Base-by-base conservation (phyloP, 2,888 invertebrate species). In the Mycogona germanica region DNA sequence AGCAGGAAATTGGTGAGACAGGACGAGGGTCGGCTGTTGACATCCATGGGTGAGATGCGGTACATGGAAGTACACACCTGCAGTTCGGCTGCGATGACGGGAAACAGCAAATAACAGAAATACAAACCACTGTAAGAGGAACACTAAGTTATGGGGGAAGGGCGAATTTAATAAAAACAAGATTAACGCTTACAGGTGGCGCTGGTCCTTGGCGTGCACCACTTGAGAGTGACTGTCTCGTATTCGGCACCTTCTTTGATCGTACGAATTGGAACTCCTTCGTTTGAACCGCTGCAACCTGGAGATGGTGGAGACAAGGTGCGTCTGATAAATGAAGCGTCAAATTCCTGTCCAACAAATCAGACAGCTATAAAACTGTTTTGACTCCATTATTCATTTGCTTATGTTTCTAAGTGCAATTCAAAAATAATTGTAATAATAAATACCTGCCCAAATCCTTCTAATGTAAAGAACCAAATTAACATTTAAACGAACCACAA, bases 1-100 rank as follows among this genome's bases (percentile, higher is more conserved):
- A 96, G 76, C n/a, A 98, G 73, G 71, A 98, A 98, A 72, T 95
- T 95, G 45, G 96, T 97, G 50, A 98, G 76, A 68, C 97, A 98
- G 0, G 95, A 88, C 0, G 96, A 95, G 0, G 97, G 97, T 0
- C 97, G 78, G 21, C 93, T 93, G 61, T 93, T 96, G 0, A 96
- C 93, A 71, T 96, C 93, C 0, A 93, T 89, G 0, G 96, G 95
- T 0, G 96, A 95, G 25, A 96, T 89, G 57, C 92, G 76, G 71
- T 85, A 85, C 70, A 91, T 83, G 0, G 84, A 83, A 0, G 87
- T 82, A 64, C 83, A 87, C 66, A 83, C 87, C 71, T 78, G 89
- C 71, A 78, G 79, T 71, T 37, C 37, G 35, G 29, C 26, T 21
- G 45, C 29, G 19, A 58, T 14, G 26, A 23, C 35, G 17, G 40